Evolutionary conservation across 1,140 invertebrate species (phyloP).

Genomic region (Zaprionus ghesquierei): DNA sequence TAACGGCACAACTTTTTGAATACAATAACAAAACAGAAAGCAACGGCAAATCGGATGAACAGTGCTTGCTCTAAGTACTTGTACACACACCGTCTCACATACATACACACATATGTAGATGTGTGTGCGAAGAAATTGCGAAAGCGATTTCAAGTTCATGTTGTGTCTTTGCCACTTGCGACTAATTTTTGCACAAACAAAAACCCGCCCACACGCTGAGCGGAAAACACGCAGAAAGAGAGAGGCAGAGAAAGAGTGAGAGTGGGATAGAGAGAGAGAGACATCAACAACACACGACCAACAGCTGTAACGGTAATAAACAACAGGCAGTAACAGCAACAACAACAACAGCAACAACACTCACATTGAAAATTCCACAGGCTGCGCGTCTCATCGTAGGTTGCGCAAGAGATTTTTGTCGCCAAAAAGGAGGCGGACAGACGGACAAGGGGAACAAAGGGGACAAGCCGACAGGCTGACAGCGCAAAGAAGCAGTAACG

Average conservation of each 20-base stretch:
- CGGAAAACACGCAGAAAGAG: neutral
- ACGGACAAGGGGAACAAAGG: conserved; percentile 5
- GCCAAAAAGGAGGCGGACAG: conserved; percentile 47
- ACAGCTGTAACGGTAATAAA: conserved; percentile 74
- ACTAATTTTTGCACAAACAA: conserved; percentile 73
- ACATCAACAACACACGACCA: conserved; percentile 41
- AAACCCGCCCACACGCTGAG: conserved; percentile 33
- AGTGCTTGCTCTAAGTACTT: conserved; percentile 6
- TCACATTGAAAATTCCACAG: conserved; percentile 30
- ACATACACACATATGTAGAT: neutral
- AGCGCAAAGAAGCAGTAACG: conserved; percentile 6
- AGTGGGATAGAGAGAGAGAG: conserved; percentile 2
- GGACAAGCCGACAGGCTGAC: neutral
- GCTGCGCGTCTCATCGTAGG: conserved; percentile 13
- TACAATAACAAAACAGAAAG: conserved; percentile 55
- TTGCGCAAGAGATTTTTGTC: conserved; percentile 73
- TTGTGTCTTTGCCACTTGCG: conserved; percentile 32
- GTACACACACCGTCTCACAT: too few species aligned
- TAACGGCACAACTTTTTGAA: conserved; percentile 54
- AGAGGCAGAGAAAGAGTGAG: neutral
- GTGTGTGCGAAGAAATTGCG: conserved; percentile 38
- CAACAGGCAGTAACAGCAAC: conserved; percentile 52
- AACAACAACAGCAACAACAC: conserved; percentile 38
- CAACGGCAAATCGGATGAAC: conserved; percentile 29
- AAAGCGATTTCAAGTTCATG: conserved; percentile 62